Conservation (phyloP, 1,140 invertebrate species). For the Drosophila leontia region DNA sequence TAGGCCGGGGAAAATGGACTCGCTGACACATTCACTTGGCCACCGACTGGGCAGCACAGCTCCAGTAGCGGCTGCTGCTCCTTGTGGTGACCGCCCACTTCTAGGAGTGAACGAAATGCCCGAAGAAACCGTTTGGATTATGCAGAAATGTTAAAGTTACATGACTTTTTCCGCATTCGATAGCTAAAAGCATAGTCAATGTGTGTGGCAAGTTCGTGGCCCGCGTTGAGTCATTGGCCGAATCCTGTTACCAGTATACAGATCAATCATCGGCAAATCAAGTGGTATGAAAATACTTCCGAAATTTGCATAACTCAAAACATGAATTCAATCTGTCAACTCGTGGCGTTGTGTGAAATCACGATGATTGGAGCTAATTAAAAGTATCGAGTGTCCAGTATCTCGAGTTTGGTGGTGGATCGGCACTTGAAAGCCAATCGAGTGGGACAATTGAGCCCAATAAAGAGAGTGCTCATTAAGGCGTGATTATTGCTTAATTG, state of each 20-base stretch:
- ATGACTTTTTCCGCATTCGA: constrained; percentile 71
- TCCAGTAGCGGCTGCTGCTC: constrained; percentile 57
- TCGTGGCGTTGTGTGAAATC: constrained; percentile 44
- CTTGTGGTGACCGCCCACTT: constrained; percentile 43
- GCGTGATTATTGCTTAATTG: constrained; percentile 81
- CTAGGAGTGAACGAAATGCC: constrained; percentile 37
- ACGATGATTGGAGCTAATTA: constrained; percentile 69
- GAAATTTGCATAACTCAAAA: constrained; percentile 68
- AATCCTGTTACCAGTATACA: constrained; percentile 52
- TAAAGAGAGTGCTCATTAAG: constrained; percentile 71
- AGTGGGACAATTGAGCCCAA: constrained; percentile 31
- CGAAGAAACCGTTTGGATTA: constrained; percentile 37
- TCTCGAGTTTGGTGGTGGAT: constrained; percentile 34
- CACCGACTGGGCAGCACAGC: constrained; percentile 45
- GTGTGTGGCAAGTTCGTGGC: constrained; percentile 76
- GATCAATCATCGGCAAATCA: constrained; percentile 52
- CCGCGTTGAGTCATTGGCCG: constrained; percentile 63
- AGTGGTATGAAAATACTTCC: constrained; percentile 57
- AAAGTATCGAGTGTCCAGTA: constrained; percentile 23
- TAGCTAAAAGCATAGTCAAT: constrained; percentile 20
- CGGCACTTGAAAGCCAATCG: constrained; percentile 77
- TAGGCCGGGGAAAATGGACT: constrained; percentile 37
- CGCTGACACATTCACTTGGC: constrained; percentile 78
- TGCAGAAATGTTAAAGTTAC: constrained; percentile 54
- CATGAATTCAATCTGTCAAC: constrained; percentile 63